Evolutionary conservation across 1,140 invertebrate genomes (phyloP).

Genomic region (Gerris buenoi): DNA sequence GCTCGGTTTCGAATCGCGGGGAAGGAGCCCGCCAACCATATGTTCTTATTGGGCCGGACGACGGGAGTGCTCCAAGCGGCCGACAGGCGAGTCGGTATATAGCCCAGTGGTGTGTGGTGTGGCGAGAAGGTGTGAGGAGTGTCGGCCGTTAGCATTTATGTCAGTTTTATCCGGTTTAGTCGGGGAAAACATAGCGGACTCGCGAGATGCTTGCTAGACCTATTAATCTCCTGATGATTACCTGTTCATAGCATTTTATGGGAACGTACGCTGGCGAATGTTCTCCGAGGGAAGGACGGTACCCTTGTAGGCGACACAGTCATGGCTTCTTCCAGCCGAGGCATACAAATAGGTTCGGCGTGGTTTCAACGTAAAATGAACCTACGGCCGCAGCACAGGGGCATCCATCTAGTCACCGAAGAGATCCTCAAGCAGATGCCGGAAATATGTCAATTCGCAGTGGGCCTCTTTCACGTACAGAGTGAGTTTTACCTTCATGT

Average conservation of each 20-base stretch:
- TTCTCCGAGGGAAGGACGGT: constrained; percentile 1
- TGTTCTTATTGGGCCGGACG: constrained; percentile 16
- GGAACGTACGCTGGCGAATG: constrained; percentile 10
- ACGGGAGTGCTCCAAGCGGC: constrained; percentile 12
- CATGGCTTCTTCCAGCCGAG: constrained; percentile 71
- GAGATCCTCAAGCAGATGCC: constrained; percentile 86
- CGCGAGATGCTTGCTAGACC: background rate
- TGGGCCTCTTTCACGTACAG: constrained; percentile 88
- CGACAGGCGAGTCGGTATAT: constrained; percentile 10
- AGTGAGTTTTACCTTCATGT: constrained; percentile 48
- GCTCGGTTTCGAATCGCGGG: background rate
- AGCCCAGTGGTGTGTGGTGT: constrained; percentile 3
- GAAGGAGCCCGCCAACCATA: constrained; percentile 12
- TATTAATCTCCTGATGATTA: background rate
- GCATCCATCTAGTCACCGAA: constrained; percentile 87
- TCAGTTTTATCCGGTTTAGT: background rate
- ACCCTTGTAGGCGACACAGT: constrained; percentile 8
- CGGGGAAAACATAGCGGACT: background rate
- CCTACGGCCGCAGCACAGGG: constrained; percentile 80
- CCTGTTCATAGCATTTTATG: constrained; percentile 22
- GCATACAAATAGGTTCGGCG: constrained; percentile 80
- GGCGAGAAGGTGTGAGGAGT: constrained; percentile 2
- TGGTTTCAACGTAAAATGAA: constrained; percentile 95
- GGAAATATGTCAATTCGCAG: constrained; percentile 78
- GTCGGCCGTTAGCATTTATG: background rate